Conservation (phyloP, 2,888 invertebrate genomes). For the Tetragonula carbonaria region DNA sequence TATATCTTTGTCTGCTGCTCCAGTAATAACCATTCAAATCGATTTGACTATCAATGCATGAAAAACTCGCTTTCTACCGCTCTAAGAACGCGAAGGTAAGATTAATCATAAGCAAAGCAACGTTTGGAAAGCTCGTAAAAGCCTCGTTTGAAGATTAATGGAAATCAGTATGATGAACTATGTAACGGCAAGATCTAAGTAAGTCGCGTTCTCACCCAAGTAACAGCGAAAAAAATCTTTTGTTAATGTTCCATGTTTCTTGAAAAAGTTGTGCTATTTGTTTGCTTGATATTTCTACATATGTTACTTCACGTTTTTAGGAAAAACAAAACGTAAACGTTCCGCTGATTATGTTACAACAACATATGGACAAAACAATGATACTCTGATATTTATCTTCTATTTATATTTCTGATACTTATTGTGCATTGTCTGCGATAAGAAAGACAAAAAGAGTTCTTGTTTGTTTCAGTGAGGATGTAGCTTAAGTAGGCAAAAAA, state of each 20-base stretch:
- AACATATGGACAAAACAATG: background rate
- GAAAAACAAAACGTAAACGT: background rate
- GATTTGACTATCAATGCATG: background rate
- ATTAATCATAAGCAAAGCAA: background rate
- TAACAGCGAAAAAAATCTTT: background rate
- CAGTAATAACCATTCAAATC: background rate
- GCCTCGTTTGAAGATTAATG: background rate
- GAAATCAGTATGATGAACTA: background rate
- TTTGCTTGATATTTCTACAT: background rate
- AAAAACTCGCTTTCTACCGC: constrained; percentile 6
- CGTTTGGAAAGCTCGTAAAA: constrained; percentile 2
- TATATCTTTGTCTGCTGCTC: background rate
- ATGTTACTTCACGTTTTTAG: background rate
- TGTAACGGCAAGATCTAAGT: background rate
- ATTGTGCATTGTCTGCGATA: background rate
- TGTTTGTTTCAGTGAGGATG: background rate
- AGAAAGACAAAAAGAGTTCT: background rate
- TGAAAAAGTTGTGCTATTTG: background rate
- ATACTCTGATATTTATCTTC: background rate
- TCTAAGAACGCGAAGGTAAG: background rate
- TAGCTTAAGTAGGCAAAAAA: background rate
- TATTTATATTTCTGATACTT: background rate
- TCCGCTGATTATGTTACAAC: background rate
- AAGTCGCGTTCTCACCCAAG: background rate
- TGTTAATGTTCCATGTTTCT: background rate